Base-by-base conservation (phyloP, 37 sponge, comb jelly and placozoan genomes). In the Aplysina aerophoba region DNA sequence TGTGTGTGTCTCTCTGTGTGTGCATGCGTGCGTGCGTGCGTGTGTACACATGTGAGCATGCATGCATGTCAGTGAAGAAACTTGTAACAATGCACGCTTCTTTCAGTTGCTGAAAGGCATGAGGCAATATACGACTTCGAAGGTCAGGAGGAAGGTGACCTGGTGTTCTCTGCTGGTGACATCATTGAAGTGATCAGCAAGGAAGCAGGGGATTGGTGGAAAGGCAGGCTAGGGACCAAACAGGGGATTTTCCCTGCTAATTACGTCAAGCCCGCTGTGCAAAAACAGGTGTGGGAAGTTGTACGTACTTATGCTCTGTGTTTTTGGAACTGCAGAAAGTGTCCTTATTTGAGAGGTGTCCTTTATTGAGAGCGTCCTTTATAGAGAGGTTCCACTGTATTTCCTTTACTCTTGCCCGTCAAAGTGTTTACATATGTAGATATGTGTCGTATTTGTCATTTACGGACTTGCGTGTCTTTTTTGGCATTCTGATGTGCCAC, bases 211-310 rank as follows among this genome's bases (percentile, higher is more conserved):
- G 84, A 86, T 3, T 96, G 97, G 97, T 92, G 92, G 89, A 91
- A 67, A 12, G 97, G 97, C 15, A 79, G 40, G 35, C 63, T 93
- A 44, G 79, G 91, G 38, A 94, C 89, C 15, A 67, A 53, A 53
- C 12, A 27, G 22, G 97, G 97, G 27, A 54, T 85, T 28, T 96
- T 96, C 82, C 97, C 97, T 60, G 83, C 85, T 13, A 96, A 91
- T 58, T 96, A 96, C 63, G 97, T 96, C 63, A 84, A 85, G 59
- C 80, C 79, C 20, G 33, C 37, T 15, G 50, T 44, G 8, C 50
- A 44, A 44, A 44, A 44, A 8, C 50, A 44, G 50, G 50, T 44
- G 50, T 44, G 50, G 8, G 8, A 44, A 44, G 8, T 44, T 11
- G 50, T 8, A 44, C 8, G 8, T 11, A 44, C 8, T 3, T 8